phyloP scores from a whole-genome alignment of 1,140 invertebrate genomes.

The Drosophila sp. region DNA sequence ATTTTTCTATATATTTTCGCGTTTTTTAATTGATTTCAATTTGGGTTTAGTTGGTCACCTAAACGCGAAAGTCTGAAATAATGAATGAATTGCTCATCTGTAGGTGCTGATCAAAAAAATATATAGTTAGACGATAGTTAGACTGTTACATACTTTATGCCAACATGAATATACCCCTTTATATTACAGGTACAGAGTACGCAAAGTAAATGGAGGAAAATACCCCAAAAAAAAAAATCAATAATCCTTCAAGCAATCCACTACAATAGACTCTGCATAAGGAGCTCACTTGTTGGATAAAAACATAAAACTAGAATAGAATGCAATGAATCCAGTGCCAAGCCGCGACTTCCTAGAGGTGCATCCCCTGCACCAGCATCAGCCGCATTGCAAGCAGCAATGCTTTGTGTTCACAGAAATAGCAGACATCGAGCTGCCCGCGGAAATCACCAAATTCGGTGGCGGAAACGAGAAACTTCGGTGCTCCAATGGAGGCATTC shows the following conservation, averaged over 20 bases:
- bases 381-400: constrained; percentile 82
- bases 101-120: neutral
- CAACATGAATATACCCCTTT: neutral
- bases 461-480: constrained; percentile 71
- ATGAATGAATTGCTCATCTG: neutral
- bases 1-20: too few relatives aligned
- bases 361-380: constrained; percentile 78
- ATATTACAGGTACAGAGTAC: neutral
- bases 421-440: constrained; percentile 79
- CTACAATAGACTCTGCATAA: neutral
- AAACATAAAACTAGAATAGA: constrained; percentile 7
- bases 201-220: neutral
- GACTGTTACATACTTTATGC: neutral
- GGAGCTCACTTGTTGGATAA: constrained; percentile 1
- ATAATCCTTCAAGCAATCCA: constrained; percentile 1
- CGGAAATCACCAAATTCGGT: constrained; percentile 79
- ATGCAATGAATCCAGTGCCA: constrained; percentile 79
- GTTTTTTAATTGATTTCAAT: too few relatives aligned
- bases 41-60: too few relatives aligned
- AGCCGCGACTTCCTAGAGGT: constrained; percentile 80
- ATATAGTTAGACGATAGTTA: too few relatives aligned
- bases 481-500: constrained; percentile 71
- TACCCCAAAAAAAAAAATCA: constrained; percentile 12
- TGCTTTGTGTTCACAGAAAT: constrained; percentile 83
- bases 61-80: too few relatives aligned